These are phyloP conservation scores for Odobenus rosmarus DNA, from an alignment of 2,113 vertebrate genomes.

Conservation along the genomic window DNA sequence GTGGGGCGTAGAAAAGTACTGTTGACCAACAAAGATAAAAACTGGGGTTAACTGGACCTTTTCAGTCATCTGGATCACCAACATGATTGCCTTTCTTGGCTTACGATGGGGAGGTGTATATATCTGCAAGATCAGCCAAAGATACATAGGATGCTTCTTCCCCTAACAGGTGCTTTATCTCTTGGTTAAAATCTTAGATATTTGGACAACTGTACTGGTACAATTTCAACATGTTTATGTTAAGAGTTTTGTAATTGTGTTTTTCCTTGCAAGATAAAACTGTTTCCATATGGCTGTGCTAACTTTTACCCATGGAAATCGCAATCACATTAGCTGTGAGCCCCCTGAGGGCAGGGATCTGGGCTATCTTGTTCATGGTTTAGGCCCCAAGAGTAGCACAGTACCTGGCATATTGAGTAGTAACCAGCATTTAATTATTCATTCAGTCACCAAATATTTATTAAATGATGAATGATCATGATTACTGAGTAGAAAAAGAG, in stretches of 20 bases:
- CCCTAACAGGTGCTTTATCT: neutral
- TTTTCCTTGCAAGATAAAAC: slow-evolving; percentile 25
- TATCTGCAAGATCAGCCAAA: neutral
- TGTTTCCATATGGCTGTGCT: neutral
- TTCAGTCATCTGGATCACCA: neutral
- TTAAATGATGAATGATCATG: neutral
- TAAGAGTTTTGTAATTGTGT: neutral
- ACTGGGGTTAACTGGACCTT: neutral
- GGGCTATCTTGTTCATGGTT: neutral
- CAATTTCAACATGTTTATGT: slow-evolving; percentile 17
- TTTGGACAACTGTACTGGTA: neutral
- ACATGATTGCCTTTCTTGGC: neutral
- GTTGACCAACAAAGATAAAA: neutral
- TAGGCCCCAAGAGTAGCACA: neutral
- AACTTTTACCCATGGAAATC: neutral
- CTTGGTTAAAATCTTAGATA: neutral
- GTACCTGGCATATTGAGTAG: neutral
- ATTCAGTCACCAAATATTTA: neutral
- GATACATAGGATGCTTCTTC: neutral
- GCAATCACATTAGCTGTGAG: neutral
- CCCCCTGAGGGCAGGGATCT: neutral
- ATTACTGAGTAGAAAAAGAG: neutral
- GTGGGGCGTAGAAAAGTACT: neutral
- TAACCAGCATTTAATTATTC: neutral
- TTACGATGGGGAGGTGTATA: neutral